Evolutionary conservation across 2,888 invertebrate genomes (phyloP), one percentile per base, ranked within the genome.

Genomic region (Adelognathus sp.): DNA sequence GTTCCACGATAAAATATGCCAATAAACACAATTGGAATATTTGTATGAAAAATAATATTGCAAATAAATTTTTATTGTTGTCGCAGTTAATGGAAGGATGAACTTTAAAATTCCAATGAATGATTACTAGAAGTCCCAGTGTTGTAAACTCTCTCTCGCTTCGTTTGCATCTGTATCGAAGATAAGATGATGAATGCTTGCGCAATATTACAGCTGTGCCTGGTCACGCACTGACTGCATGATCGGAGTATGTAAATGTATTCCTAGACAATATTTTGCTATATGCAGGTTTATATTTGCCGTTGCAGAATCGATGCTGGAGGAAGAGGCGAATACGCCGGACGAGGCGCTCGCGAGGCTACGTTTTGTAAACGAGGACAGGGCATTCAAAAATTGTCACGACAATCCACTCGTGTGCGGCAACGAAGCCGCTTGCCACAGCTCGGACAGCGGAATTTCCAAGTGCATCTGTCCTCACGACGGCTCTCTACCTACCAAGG

Each of bases 381-480:
- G 41, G n/a, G 75, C 72, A 5, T 83, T 89, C 67, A 85, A 83
- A 61, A 86, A 88, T 77, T 91, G 91, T 82, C 80, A 80, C 31
- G 85, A 85, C 21, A 81, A 90, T 66, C 91, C 92, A 2, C 92
- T 92, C 9, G 93, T 94, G 44, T 95, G 95, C 84, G 94, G 93
- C 0, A 92, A 91, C 39, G 95, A 95, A 82, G 94, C 94, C 0
- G 95, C 95, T 0, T 95, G 95, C 85, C 90, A 92, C 71, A 92
- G 91, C 11, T 90, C 92, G 81, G 88, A 92, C 64, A 93, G 93
- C 77, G 91, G 90, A 73, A 92, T 92, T 3, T 94, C 94, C 85
- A 93, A 92, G 61, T 96, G 95, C 87, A 91, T 95, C 3, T 96
- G 95, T 87, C 94, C 95, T 0, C 94, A 95, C 82, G 95, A 95